Percentiles rank a stretch among this genome's conserved stretches.
Conservation (phyloP, 37 sponge, comb jelly and placozoan species). For the Hexactinellida sp. region DNA sequence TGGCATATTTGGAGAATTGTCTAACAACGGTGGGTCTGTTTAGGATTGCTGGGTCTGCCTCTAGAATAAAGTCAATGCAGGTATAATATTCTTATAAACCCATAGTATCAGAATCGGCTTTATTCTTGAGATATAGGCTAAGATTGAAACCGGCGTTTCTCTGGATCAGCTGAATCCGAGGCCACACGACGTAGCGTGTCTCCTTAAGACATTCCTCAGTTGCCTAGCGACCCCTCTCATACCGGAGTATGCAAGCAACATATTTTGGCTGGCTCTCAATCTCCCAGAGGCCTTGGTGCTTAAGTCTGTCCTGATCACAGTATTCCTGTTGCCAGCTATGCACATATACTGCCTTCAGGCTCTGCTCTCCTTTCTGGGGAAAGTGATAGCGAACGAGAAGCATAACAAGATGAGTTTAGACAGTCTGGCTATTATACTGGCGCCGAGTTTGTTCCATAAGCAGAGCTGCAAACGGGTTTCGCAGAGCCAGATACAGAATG, state of each 20-base stretch:
- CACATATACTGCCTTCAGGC: not conserved
- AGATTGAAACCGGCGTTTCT: not conserved
- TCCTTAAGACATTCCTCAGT: conserved; percentile 12
- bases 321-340: not conserved
- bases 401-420: conserved; percentile 4
- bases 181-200: not conserved
- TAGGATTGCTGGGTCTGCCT: not conserved
- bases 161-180: not conserved
- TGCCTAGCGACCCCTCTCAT: not conserved
- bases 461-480: not conserved
- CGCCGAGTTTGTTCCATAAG: not conserved
- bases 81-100: not conserved
- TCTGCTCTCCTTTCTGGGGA: not conserved
- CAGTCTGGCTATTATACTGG: not conserved
- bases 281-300: not conserved
- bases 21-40: not conserved
- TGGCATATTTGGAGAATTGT: conserved; percentile 1
- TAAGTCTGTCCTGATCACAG: not conserved
- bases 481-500: not conserved
- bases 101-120: not conserved
- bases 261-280: not conserved
- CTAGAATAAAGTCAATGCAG: not conserved
- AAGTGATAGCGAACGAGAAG: not conserved
- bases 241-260: conserved; percentile 1
- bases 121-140: not conserved